A percentile compares a stretch with the other conserved stretches of the same genome.
phyloP scores from a whole-genome alignment of 2,888 invertebrate genomes.

The Lomographa bimaculata region DNA sequence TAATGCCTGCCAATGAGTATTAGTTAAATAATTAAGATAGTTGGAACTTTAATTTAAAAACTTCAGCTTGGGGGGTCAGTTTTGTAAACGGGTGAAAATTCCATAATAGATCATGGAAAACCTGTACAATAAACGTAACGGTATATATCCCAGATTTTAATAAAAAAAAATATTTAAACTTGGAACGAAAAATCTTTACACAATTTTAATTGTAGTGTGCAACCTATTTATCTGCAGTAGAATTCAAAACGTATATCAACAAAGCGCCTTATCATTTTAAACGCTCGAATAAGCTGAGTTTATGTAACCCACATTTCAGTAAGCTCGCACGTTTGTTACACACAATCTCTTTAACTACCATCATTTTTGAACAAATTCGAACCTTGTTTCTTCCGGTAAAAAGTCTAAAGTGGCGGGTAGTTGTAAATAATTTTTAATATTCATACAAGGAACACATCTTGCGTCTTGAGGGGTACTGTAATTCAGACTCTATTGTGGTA shows the following conservation, averaged over 20 bases:
- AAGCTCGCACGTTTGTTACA: conserved; percentile 30
- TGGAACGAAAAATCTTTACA: too few species aligned
- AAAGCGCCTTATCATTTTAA: conserved; percentile 17
- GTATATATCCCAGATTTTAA: too few species aligned
- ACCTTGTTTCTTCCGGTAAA: background rate
- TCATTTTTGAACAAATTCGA: background rate
- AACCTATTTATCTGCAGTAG: too few species aligned
- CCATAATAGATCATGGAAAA: too few species aligned
- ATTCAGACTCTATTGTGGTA: conserved; percentile 61
- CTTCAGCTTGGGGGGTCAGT: too few species aligned
- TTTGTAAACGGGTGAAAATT: too few species aligned
- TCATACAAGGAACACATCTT: conserved; percentile 57
- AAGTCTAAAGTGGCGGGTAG: conserved; percentile 17
- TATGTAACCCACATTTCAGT: conserved; percentile 39
- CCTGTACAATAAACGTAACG: too few species aligned
- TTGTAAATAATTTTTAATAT: conserved; percentile 51
- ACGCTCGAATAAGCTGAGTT: conserved; percentile 33
- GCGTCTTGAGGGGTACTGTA: conserved; percentile 42
- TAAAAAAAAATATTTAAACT: too few species aligned
- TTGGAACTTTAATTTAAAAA: too few species aligned
- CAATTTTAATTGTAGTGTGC: too few species aligned
- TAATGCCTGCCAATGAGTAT: too few species aligned
- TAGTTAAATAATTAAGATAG: too few species aligned
- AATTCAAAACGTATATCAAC: background rate
- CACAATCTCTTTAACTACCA: conserved; percentile 29